Base-by-base conservation (phyloP, 1,140 invertebrate species). In the Ceratosolen fusciceps region DNA sequence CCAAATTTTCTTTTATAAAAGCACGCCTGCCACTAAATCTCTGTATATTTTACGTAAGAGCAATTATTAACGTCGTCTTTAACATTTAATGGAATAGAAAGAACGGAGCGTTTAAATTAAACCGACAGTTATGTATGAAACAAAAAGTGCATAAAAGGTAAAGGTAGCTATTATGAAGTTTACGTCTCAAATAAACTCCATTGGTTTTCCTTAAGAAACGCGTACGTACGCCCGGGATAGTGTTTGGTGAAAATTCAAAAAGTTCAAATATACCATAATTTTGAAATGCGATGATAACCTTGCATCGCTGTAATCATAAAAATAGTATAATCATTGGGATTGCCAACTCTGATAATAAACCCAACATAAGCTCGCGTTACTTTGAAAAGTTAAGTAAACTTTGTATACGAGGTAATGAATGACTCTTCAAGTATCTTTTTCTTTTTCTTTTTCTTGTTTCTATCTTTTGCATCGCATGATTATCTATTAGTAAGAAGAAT, bases 71-170 rank as follows among this genome's bases (percentile, higher is more conserved):
- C 19, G 49, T 7, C 39, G 39, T 43, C 43, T 43, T 12, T 39
- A 43, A 71, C 21, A 43, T 56, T 58, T 19, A n/a, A 37, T 56
- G 52, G n/a, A 39, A 34, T 34, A 7, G 19, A 24, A 31, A 72
- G 29, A 34, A 49, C n/a, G n/a, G n/a, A 37, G 12, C n/a, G 56
- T 72, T 72, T 16, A 56, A 56, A 54, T 54, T 24, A 72, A 72
- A 54, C 70, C 14, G 3, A 19, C 8, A 37, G 16, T 21, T 58
- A 58, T 37, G 19, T 54, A 58, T 39, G 7, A 52, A 29, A 52
- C 7, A 12, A 7, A 56, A 34, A 72, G 12, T 31, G n/a, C 21
- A 52, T 54, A 31, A 56, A 31, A 56, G n/a, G 70, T 54, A 26
- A 21, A 43, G 2, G 5, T 43, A 43, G 37, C 12, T 47, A 43